phyloP scores from a whole-genome alignment of 2,113 vertebrate species.

The Zapus hudsonius region DNA sequence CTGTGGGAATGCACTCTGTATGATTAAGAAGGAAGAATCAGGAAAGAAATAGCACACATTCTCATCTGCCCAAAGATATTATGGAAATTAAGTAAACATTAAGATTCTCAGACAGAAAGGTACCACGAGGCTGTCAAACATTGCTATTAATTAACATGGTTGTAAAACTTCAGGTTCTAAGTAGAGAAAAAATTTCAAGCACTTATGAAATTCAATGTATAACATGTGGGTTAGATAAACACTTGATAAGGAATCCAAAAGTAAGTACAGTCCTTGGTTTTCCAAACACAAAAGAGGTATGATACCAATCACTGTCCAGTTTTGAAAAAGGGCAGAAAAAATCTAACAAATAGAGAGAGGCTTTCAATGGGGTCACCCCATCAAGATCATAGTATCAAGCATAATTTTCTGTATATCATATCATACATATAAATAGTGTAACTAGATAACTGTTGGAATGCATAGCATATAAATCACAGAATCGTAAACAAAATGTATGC shows the following conservation, averaged over 20 bases:
- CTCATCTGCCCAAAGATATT: neutral
- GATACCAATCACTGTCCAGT: neutral
- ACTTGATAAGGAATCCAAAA: slow-evolving; percentile 46
- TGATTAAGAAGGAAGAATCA: neutral
- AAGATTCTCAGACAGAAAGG: slow-evolving; percentile 64
- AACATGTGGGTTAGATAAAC: slow-evolving; percentile 57
- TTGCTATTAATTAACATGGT: slow-evolving; percentile 34
- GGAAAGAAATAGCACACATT: slow-evolving; percentile 40
- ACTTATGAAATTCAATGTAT: slow-evolving; percentile 48
- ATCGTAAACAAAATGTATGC: neutral
- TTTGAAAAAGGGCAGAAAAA: slow-evolving; percentile 1
- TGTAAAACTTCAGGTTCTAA: slow-evolving; percentile 31
- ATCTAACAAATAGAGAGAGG: neutral
- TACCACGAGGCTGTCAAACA: slow-evolving; percentile 12
- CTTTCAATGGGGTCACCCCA: neutral
- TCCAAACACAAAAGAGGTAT: neutral
- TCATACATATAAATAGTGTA: neutral
- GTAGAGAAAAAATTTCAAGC: slow-evolving; percentile 47
- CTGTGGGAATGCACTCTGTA: neutral
- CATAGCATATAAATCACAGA: slow-evolving; percentile 7
- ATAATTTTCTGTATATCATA: neutral
- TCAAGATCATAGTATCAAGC: neutral
- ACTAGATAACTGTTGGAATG: neutral
- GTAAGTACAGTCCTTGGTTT: slow-evolving; percentile 2
- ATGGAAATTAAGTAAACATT: slow-evolving; percentile 51